Conservation (phyloP, 2,113 vertebrate genomes). For the Syrmaticus mikado region DNA sequence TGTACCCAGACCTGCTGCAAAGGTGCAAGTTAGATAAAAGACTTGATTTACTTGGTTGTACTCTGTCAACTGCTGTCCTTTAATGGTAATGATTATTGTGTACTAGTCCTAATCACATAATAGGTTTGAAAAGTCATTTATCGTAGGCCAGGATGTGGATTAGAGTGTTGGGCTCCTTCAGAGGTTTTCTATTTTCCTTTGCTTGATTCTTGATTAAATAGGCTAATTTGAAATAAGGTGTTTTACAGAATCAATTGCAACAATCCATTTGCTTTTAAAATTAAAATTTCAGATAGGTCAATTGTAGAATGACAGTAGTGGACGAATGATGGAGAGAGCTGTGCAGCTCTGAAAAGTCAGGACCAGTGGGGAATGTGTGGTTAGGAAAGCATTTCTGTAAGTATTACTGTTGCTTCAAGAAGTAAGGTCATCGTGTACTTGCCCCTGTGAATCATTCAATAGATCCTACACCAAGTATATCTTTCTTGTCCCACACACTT, state of each 20-base stretch:
- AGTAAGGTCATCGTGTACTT: not conserved
- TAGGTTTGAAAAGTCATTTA: not conserved
- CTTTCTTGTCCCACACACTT: fast-evolving
- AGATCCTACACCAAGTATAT: not conserved
- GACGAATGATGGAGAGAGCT: not conserved
- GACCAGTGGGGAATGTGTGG: not conserved
- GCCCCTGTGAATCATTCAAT: not conserved
- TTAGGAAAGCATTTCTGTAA: not conserved
- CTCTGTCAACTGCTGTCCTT: not conserved
- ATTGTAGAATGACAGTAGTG: not conserved
- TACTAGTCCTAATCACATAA: not conserved
- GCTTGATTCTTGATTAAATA: not conserved
- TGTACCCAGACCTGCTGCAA: not conserved
- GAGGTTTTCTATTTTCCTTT: not conserved
- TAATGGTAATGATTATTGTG: not conserved
- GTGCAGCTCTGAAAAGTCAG: not conserved
- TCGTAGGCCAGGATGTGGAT: not conserved
- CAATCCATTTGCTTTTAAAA: not conserved
- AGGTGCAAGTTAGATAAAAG: not conserved
- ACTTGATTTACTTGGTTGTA: not conserved
- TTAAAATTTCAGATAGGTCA: not conserved
- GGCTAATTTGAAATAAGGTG: not conserved
- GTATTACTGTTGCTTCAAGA: not conserved
- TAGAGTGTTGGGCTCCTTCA: not conserved
- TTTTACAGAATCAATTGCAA: not conserved